Percentiles rank a stretch among this genome's conserved stretches.
phyloP scores from a whole-genome alignment of 1,140 invertebrate species.

The Drosophila busckii region DNA sequence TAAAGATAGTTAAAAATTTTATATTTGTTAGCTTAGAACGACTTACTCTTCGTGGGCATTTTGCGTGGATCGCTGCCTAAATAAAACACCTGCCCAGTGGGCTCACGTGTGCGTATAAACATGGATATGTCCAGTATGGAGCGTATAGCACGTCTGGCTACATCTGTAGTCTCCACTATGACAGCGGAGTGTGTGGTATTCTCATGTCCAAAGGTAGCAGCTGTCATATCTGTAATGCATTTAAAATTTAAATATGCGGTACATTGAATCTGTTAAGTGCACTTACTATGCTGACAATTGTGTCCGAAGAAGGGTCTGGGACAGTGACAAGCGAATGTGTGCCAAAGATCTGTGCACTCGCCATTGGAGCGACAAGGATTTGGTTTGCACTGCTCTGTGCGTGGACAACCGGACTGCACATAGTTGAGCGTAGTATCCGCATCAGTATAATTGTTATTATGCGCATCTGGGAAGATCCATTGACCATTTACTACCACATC shows the following conservation, averaged over 20 bases:
- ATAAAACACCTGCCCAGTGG: conserved; percentile 92
- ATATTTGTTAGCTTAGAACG: background rate
- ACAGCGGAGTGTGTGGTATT: conserved; percentile 85
- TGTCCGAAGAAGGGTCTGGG: conserved; percentile 91
- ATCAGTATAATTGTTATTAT: conserved; percentile 33
- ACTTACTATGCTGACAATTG: conserved; percentile 91
- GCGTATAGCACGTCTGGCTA: conserved; percentile 84
- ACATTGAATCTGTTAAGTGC: accelerated
- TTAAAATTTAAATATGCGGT: background rate
- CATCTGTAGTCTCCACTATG: conserved; percentile 85
- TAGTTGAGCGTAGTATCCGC: conserved; percentile 78
- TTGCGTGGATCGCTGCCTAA: conserved; percentile 85
- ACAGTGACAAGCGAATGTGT: conserved; percentile 91
- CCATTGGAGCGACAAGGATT: conserved; percentile 93
- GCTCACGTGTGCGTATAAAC: conserved; percentile 92
- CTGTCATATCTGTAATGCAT: conserved; percentile 86
- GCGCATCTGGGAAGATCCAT: conserved; percentile 82
- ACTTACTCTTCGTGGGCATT: conserved; percentile 57
- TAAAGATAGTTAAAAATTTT: background rate
- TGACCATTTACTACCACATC: conserved; percentile 92
- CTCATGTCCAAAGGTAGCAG: conserved; percentile 94
- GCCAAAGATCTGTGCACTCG: conserved; percentile 93
- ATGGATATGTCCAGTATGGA: conserved; percentile 93
- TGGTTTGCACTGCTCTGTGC: conserved; percentile 88
- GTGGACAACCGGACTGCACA: conserved; percentile 86